Percentiles rank a stretch among this genome's conserved stretches.
phyloP scores from a whole-genome alignment of 2,113 vertebrate species.

The Macquaria australasica region DNA sequence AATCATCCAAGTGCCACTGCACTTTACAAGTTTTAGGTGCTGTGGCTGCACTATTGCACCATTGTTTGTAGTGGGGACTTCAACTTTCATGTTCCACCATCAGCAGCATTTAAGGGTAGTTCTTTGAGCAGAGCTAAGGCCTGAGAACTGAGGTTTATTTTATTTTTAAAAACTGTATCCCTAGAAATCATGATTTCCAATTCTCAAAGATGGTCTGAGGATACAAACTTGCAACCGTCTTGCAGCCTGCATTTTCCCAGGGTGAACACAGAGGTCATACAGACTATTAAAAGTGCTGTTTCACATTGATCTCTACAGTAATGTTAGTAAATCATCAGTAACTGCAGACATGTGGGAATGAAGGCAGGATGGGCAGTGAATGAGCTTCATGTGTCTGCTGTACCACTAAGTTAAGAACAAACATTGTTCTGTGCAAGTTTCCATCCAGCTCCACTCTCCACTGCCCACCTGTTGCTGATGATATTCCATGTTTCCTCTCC shows the following conservation, averaged over 20 bases:
- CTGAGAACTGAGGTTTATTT: not conserved
- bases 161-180: too few species aligned
- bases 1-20: not conserved
- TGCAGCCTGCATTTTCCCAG: not conserved
- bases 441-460: not conserved
- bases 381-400: not conserved
- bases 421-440: slow-evolving; percentile 9
- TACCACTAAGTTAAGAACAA: not conserved
- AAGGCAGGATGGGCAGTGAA: not conserved
- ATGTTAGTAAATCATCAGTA: not conserved
- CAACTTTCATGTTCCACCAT: not conserved
- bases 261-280: not conserved
- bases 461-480: slow-evolving; percentile 64
- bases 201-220: not conserved
- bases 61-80: not conserved
- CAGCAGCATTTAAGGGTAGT: not conserved
- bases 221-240: not conserved
- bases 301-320: not conserved
- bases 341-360: slow-evolving; percentile 32
- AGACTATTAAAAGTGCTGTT: not conserved
- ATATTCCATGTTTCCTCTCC: slow-evolving; percentile 44
- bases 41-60: not conserved
- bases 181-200: not conserved
- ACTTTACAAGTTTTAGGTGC: not conserved
- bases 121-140: not conserved